phyloP scores from a whole-genome alignment of 2,113 vertebrate species.

The Bubalus kerabau region DNA sequence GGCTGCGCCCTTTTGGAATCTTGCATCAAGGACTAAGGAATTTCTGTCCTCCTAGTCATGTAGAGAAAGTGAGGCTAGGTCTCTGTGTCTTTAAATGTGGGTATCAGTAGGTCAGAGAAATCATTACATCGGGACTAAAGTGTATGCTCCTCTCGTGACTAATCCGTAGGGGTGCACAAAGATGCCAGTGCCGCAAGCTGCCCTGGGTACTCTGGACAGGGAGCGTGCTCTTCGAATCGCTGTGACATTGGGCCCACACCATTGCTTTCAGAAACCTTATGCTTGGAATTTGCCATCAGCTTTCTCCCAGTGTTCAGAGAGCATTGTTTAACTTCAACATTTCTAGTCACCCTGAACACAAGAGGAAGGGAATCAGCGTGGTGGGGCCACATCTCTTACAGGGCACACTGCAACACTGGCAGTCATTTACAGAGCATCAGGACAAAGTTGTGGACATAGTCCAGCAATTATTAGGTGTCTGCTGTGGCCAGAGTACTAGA shows the following conservation, averaged over 20 bases:
- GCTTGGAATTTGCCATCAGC: not conserved
- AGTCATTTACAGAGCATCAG: not conserved
- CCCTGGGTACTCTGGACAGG: not conserved
- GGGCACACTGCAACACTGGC: not conserved
- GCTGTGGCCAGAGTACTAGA: not conserved
- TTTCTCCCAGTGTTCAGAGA: not conserved
- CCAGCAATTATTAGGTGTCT: not conserved
- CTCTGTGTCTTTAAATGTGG: not conserved
- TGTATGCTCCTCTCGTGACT: not conserved
- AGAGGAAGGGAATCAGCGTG: not conserved
- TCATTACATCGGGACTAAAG: not conserved
- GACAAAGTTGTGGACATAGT: not conserved
- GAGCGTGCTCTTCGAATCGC: not conserved
- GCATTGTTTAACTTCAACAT: not conserved
- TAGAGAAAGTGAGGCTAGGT: not conserved
- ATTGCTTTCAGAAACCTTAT: not conserved
- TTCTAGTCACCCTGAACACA: not conserved
- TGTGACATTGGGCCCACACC: not conserved
- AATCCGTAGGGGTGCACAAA: not conserved
- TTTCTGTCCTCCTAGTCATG: not conserved
- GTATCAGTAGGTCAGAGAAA: not conserved
- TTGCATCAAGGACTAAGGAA: not conserved
- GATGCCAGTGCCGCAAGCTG: not conserved
- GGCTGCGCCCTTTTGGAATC: not conserved
- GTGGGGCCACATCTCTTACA: not conserved